These are phyloP conservation scores for Penaeus chinensis DNA, from an alignment of 1,140 invertebrate species.

Conservation along the genomic window DNA sequence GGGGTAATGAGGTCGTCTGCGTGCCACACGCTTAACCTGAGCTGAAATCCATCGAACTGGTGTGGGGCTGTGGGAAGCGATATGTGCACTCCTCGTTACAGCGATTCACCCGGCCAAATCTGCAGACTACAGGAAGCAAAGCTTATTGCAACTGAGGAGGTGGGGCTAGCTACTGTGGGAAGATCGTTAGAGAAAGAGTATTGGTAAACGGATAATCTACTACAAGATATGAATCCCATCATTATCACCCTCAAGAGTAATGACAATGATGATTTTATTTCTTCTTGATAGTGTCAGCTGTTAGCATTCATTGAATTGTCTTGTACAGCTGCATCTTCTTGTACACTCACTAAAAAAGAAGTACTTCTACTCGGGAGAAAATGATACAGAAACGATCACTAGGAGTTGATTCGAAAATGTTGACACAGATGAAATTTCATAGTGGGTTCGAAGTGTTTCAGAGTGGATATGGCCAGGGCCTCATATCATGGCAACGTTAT, in stretches of 20 bases:
- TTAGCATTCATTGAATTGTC: no score
- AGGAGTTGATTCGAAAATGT: no score
- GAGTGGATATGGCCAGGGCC: no score
- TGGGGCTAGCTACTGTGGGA: constrained; percentile 17
- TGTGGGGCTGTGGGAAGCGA: constrained; percentile 17
- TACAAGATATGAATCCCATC: constrained; percentile 19
- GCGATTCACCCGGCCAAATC: constrained; percentile 15
- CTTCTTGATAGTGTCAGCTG: no score
- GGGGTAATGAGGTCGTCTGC: constrained; percentile 22
- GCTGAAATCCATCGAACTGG: constrained; percentile 11
- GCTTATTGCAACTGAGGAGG: constrained; percentile 13
- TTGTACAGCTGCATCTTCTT: no score
- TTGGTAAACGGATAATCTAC: constrained; percentile 27
- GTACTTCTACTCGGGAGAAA: no score
- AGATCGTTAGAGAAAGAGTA: constrained; percentile 25
- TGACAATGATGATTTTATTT: constrained; percentile 32
- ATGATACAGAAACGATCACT: no score
- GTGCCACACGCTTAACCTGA: constrained; percentile 22
- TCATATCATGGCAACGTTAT: no score
- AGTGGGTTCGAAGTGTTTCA: no score
- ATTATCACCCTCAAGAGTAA: constrained; percentile 31
- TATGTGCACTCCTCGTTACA: constrained; percentile 17
- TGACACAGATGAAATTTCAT: no score
- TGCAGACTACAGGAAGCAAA: constrained; percentile 25
- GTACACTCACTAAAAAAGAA: no score